phyloP scores from a whole-genome alignment of 2,797 vertebrate genomes.

The Gallirallus australis region DNA sequence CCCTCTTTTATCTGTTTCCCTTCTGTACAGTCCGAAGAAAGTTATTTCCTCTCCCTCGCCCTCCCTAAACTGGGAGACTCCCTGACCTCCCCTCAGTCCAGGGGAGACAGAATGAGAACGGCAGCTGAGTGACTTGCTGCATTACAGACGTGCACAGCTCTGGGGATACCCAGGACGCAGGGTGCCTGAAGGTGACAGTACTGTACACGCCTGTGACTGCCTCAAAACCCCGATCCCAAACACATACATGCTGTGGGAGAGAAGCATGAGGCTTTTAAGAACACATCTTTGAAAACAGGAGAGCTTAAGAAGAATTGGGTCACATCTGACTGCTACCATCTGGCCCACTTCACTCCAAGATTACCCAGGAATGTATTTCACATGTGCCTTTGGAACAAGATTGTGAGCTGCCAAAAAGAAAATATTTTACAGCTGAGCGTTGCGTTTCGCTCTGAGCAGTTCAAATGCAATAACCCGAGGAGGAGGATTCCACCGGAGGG shows the following conservation, averaged over 20 bases:
- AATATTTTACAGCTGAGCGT: constrained; percentile 70
- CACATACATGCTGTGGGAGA: not conserved
- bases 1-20: constrained; percentile 35
- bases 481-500: not conserved
- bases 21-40: constrained; percentile 28
- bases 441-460: not conserved
- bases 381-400: constrained; percentile 72
- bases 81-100: not conserved
- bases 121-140: not conserved
- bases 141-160: not conserved
- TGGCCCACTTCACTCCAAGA: constrained; percentile 69
- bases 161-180: not conserved
- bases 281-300: constrained; percentile 50
- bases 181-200: not conserved
- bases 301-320: constrained; percentile 68
- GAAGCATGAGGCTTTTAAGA: not conserved
- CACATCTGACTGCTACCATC: constrained; percentile 77
- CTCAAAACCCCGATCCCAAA: not conserved
- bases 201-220: not conserved
- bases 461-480: constrained; percentile 8
- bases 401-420: constrained; percentile 63
- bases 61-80: not conserved
- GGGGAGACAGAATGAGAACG: not conserved
- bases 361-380: constrained; percentile 74
- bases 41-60: not conserved